Evolutionary conservation across 2,113 vertebrate species (phyloP), one percentile per base, ranked within the genome.

Genomic region (Gavialis gangeticus): DNA sequence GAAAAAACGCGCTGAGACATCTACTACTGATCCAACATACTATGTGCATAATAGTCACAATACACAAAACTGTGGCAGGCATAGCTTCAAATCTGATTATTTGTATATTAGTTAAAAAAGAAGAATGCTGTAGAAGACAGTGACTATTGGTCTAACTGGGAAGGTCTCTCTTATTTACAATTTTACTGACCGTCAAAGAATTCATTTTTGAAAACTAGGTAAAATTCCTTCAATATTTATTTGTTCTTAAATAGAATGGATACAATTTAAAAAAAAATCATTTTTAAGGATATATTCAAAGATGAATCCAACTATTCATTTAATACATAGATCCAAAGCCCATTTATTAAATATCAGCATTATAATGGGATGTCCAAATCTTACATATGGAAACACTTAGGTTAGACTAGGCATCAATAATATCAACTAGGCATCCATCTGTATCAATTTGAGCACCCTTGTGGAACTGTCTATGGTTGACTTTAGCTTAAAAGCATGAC

Each of bases 141-240:
- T 69, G 84, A 85, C 58, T n/a, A 84, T 37, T 62, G 15, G 5
- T 54, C 90, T 24, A 69, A 17, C 6, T 77, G 82, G n/a, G 82
- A 87, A 85, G 27, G 77, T 14, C 82, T 67, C 28, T 4, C 30
- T 82, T 77, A 85, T 75, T 93, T 77, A 77, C 24, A 67, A 9
- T 88, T 88, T 67, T 92, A 59, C 46, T 91, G 77, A 7, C 2
- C 5, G 28, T 73, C 85, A 76, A 14, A 87, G 73, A 67, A 86
- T 4, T 73, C 59, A 78, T 11, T 73, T 46, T 46, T 69, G 14
- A 89, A 66, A 81, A 83, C 10, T 82, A 85, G 83, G 28, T 28
- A 1, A 88, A 25, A 12, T 34, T 28, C 10, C 62, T n/a, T 28
- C 46, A 30, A 37, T 54, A 16, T 6, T 88, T 16, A 58, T 9